phyloP scores from a whole-genome alignment of 2,797 vertebrate genomes.

The Enteromius argenteus region DNA sequence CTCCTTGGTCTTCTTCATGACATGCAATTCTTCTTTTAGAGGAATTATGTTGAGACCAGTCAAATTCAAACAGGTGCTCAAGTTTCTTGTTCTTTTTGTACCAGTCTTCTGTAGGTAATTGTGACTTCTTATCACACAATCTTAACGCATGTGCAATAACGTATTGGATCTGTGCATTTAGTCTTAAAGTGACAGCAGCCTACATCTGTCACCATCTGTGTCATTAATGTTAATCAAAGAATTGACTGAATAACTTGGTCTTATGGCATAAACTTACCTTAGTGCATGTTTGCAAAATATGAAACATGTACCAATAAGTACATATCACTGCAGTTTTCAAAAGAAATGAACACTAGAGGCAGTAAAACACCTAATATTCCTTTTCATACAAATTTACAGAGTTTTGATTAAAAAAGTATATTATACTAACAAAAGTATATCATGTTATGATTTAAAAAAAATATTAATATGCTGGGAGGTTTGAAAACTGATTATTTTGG shows the following conservation, averaged over 20 bases:
- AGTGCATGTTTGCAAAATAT: too few species aligned
- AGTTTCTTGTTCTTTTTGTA: not conserved
- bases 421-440: too few species aligned
- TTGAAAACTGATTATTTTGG: too few species aligned
- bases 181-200: not conserved
- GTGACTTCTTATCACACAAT: not conserved
- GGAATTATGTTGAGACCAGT: not conserved
- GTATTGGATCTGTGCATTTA: not conserved
- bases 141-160: not conserved
- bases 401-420: too few species aligned
- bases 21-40: conserved; percentile 53
- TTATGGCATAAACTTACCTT: too few species aligned
- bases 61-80: conserved; percentile 14
- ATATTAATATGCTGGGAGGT: too few species aligned
- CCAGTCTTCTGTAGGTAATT: not conserved
- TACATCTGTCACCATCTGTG: not conserved
- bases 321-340: too few species aligned
- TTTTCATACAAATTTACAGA: too few species aligned
- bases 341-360: too few species aligned
- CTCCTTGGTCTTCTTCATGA: conserved; percentile 52
- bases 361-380: too few species aligned
- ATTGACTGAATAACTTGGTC: not conserved
- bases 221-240: not conserved
- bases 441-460: too few species aligned
- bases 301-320: too few species aligned